These are phyloP conservation scores for Lithophane ornitopus DNA, from an alignment of 2,888 invertebrate genomes.

Conservation along the genomic window DNA sequence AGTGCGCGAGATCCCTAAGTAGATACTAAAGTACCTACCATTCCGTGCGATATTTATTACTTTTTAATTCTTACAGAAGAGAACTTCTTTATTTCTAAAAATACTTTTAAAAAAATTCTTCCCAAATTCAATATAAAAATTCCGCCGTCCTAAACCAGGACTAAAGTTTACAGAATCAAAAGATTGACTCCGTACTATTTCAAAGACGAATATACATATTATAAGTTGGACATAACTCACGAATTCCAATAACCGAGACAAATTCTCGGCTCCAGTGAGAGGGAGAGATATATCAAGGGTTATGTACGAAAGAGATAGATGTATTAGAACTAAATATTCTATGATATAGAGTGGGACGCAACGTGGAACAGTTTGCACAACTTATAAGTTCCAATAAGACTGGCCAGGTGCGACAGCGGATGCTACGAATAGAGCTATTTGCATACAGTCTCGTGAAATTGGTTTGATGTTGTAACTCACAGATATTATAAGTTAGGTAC, in stretches of 20 bases:
- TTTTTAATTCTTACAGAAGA: background rate
- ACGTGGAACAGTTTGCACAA: conserved; percentile 84
- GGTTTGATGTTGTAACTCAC: conserved; percentile 64
- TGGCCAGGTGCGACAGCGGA: conserved; percentile 86
- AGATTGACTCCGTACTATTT: conserved; percentile 57
- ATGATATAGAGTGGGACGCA: conserved; percentile 74
- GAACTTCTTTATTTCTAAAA: background rate
- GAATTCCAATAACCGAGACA: conserved; percentile 77
- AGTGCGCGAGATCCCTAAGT: background rate
- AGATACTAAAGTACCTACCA: background rate
- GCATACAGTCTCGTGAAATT: conserved; percentile 76
- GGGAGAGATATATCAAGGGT: conserved; percentile 69
- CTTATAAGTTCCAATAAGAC: conserved; percentile 89
- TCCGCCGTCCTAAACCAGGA: conserved; percentile 15
- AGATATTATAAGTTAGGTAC: conserved; percentile 58
- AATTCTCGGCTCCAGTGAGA: conserved; percentile 65
- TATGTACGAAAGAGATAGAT: conserved; percentile 73
- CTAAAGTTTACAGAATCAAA: conserved; percentile 48
- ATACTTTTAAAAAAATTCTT: conserved; percentile 11
- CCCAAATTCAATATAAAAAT: conserved; percentile 46
- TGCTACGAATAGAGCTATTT: conserved; percentile 84
- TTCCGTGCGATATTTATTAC: background rate
- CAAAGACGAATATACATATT: conserved; percentile 62
- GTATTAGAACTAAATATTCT: conserved; percentile 73
- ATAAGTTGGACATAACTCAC: conserved; percentile 66